phyloP scores from a whole-genome alignment of 23 tunicate species.

The Halocynthia roretzi region DNA sequence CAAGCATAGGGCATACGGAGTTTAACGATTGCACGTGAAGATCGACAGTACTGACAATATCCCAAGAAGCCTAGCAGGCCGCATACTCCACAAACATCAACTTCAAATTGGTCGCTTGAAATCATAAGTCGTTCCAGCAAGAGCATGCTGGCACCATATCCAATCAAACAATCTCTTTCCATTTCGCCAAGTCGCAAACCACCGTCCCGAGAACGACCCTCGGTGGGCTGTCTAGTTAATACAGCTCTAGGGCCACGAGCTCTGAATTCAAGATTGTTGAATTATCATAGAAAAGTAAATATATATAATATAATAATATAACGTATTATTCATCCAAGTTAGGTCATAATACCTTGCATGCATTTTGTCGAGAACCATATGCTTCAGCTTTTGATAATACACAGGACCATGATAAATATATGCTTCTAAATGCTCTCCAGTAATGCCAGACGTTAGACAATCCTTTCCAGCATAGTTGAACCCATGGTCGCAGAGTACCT shows the following conservation, averaged over 20 bases:
- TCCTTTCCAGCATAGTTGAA: conserved; percentile 90
- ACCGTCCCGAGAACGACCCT: conserved; percentile 92
- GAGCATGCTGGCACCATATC: conserved; percentile 82
- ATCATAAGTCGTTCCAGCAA: conserved; percentile 85
- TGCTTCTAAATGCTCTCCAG: conserved; percentile 96
- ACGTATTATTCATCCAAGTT: no score
- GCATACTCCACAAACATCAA: conserved; percentile 89
- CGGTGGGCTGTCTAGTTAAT: conserved; percentile 87
- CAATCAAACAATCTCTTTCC: conserved; percentile 97
- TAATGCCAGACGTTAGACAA: conserved; percentile 83
- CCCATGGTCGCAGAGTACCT: conserved; percentile 74
- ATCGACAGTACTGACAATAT: conserved; percentile 79
- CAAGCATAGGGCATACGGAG: conserved; percentile 94
- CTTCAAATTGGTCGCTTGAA: conserved; percentile 89
- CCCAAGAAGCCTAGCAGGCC: conserved; percentile 92
- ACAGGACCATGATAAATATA: conserved; percentile 96
- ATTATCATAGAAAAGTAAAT: background rate
- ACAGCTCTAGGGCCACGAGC: conserved; percentile 85
- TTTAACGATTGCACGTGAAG: conserved; percentile 62
- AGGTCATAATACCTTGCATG: conserved; percentile 44
- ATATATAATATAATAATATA: background rate
- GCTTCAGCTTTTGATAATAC: conserved; percentile 94
- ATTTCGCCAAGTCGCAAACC: conserved; percentile 96
- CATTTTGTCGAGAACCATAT: conserved; percentile 99
- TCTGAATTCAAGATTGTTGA: conserved; percentile 15